Evolutionary conservation across 1,140 invertebrate genomes (phyloP), one percentile per base, ranked within the genome.

Genomic region (Trachymyrmex cornetzi): DNA sequence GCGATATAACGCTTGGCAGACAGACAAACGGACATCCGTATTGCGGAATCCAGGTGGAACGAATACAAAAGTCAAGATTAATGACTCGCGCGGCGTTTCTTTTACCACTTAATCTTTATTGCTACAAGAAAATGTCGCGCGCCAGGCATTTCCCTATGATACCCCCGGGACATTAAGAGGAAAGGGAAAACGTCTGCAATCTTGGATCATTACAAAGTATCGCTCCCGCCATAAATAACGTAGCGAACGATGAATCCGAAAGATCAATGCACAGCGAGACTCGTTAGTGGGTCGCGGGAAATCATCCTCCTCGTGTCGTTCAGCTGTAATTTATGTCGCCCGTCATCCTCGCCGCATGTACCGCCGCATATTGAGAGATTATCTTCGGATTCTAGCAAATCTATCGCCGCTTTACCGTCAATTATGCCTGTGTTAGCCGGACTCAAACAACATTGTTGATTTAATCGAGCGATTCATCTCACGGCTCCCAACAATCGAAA

Each of bases 51-150:
- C 24, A 38, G 50, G 61, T 59, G 53, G 27, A 80, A 34, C 55
- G 44, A 82, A 14, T 61, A 74, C 38, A 30, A 61, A 34, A 34
- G 19, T 82, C 66, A 48, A 82, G 55, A 84, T 84, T 75, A 61
- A 84, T 84, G 80, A 63, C 14, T 61, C 38, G 24, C 34, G 38
- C 53, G 66, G 19, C 2, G 5, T 7, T 57, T 79, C 61, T 69
- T 61, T 74, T 48, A 44, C 27, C 38, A 74, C 38, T 84, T 74
- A 59, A 82, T 82, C 69, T 84, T 84, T 84, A 75, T 84, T 84
- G n/a, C 5, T 61, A 84, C 38, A 74, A 84, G 55, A 63, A 61
- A 84, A 22, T 84, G 69, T 84, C 67, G 53, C 27, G 44, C 80
- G 67, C 53, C 19, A 74, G 69, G 14, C 44, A 38, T 27, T 61